phyloP scores from a whole-genome alignment of 2,888 invertebrate species.

The Acrocera orbiculus region DNA sequence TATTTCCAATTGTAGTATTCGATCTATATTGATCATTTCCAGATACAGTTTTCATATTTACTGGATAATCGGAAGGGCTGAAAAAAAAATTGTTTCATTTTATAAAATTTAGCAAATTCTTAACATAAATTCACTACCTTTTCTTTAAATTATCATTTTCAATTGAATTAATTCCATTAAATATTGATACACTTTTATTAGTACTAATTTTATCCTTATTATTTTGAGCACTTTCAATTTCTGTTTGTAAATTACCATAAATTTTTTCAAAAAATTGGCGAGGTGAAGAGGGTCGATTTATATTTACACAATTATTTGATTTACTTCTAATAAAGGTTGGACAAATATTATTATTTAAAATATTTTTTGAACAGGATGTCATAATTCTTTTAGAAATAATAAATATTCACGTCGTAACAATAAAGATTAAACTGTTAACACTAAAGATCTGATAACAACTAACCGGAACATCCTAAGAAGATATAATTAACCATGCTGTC shows the following conservation, averaged over 20 bases:
- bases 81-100: no score
- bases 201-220: background rate
- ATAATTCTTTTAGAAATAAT: no score
- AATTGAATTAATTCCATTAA: no score
- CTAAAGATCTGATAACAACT: slow-evolving; percentile 2
- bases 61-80: slow-evolving; percentile 6
- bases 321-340: no score
- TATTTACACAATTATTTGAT: no score
- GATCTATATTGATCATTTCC: slow-evolving; percentile 8
- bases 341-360: no score
- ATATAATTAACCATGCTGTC: no score
- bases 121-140: no score
- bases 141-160: no score
- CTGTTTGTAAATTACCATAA: slow-evolving; percentile 56
- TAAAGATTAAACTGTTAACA: slow-evolving; percentile 1
- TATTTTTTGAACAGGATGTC: no score
- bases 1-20: background rate
- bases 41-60: slow-evolving; percentile 14
- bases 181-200: slow-evolving; percentile 3
- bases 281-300: slow-evolving; percentile 51
- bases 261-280: slow-evolving; percentile 63
- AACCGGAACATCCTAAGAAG: slow-evolving; percentile 1
- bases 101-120: no score
- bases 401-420: no score
- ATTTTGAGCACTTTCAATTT: slow-evolving; percentile 1